Percentiles rank a stretch among this genome's conserved stretches.
phyloP scores from a whole-genome alignment of 1,140 invertebrate species.

The Caenorhabditis latens region DNA sequence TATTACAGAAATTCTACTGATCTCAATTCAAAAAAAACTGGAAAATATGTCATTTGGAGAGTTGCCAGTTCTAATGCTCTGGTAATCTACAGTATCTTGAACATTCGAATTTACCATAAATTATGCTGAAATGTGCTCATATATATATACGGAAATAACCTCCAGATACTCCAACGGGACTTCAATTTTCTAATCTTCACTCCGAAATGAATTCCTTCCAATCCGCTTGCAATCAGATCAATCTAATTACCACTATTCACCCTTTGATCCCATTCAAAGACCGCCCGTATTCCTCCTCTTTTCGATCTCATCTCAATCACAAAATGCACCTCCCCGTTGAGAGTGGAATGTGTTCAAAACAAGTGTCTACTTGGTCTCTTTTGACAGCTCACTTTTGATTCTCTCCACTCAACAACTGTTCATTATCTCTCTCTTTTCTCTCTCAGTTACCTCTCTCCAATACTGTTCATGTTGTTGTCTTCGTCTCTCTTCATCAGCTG shows the following conservation, averaged over 20 bases:
- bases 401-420: slow-evolving; percentile 29
- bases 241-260: background rate
- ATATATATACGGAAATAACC: too few relatives aligned
- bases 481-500: slow-evolving; percentile 9
- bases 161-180: too few relatives aligned
- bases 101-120: too few relatives aligned
- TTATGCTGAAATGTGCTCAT: too few relatives aligned
- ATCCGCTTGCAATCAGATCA: background rate
- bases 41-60: too few relatives aligned
- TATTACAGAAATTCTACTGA: too few relatives aligned
- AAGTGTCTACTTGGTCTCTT: slow-evolving; percentile 22
- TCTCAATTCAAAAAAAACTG: too few relatives aligned
- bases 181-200: too few relatives aligned
- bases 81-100: too few relatives aligned
- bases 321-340: slow-evolving; percentile 44
- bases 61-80: too few relatives aligned
- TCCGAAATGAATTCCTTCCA: too few relatives aligned
- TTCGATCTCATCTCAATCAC: slow-evolving; percentile 26
- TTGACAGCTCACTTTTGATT: background rate
- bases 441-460: slow-evolving; percentile 41
- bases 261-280: slow-evolving; percentile 38
- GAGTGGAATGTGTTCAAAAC: slow-evolving; percentile 52
- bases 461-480: slow-evolving; percentile 48
- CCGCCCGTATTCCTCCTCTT: background rate
- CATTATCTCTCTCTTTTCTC: background rate